Conservation (phyloP, 2,113 vertebrate species). For the Zapornia atra region DNA sequence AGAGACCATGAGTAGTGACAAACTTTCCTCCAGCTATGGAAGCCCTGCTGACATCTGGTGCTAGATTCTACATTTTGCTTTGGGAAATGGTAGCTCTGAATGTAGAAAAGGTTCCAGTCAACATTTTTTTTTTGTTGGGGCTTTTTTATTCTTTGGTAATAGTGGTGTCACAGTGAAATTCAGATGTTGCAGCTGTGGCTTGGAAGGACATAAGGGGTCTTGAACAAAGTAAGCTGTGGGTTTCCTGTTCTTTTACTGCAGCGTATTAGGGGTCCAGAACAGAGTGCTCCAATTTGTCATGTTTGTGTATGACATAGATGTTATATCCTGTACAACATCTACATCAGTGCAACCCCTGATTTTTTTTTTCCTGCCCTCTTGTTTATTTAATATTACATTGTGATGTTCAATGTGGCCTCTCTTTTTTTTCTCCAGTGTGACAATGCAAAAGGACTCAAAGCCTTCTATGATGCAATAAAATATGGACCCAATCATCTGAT, state of each 20-base stretch:
- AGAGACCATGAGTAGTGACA: not conserved
- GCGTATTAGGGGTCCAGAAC: not conserved
- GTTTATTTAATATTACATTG: not conserved
- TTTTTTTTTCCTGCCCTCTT: not conserved
- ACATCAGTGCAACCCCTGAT: not conserved
- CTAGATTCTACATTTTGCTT: not conserved
- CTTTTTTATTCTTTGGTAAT: not conserved
- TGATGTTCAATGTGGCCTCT: not conserved
- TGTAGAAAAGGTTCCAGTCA: not conserved
- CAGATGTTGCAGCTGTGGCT: not conserved
- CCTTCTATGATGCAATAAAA: slow-evolving; percentile 99
- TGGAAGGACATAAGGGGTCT: not conserved
- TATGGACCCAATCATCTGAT: slow-evolving; percentile 97
- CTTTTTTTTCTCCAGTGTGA: slow-evolving; percentile 83
- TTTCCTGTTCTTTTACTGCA: not conserved
- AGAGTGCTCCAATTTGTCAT: not conserved
- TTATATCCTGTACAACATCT: not conserved
- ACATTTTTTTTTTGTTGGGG: not conserved
- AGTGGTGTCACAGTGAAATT: not conserved
- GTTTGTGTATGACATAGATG: not conserved
- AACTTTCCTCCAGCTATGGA: not conserved
- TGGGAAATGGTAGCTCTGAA: not conserved
- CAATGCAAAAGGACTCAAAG: slow-evolving; percentile 97
- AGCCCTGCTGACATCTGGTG: not conserved
- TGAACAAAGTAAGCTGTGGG: rapidly evolving